Evolutionary conservation across 1,140 invertebrate genomes (phyloP).

Genomic region (Bombus impatiens): DNA sequence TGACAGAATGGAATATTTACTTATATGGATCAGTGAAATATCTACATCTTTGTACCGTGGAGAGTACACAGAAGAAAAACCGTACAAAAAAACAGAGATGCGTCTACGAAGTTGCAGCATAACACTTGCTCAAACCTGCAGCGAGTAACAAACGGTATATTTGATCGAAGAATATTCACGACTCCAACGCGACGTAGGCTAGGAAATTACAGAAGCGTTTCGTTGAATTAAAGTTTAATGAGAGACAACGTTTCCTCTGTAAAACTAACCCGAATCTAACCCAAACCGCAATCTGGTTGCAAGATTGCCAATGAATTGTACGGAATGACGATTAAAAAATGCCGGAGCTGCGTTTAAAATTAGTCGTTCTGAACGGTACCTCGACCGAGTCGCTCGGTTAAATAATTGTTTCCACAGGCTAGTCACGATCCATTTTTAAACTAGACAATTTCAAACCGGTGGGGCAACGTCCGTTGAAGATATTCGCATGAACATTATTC

Average conservation of each 20-base stretch:
- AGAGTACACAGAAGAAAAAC: too few relatives aligned
- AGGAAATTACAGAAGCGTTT: constrained; percentile 21
- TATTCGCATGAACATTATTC: background rate
- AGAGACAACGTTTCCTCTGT: constrained; percentile 19
- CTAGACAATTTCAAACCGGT: constrained; percentile 5
- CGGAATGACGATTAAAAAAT: constrained; percentile 36
- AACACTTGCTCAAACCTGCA: background rate
- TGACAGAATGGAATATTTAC: background rate
- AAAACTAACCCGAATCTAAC: too few relatives aligned
- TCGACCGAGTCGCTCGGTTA: constrained; percentile 39
- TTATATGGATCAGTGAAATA: background rate
- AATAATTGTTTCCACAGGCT: constrained; percentile 24
- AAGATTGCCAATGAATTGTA: constrained; percentile 30
- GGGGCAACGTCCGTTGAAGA: background rate
- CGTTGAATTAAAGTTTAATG: constrained; percentile 45
- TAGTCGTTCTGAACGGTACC: constrained; percentile 50
- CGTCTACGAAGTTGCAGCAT: background rate
- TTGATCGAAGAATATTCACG: background rate
- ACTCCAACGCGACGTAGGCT: background rate
- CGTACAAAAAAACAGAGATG: background rate
- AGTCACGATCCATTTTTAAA: constrained; percentile 39
- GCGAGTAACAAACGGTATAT: constrained; percentile 13
- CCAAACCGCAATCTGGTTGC: constrained; percentile 44
- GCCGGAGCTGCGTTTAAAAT: constrained; percentile 3
- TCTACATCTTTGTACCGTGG: background rate